A percentile compares a stretch with the other conserved stretches of the same genome.
These are phyloP conservation scores for Ariolimax columbianus DNA, from an alignment of 2,888 invertebrate genomes.

Conservation along the genomic window DNA sequence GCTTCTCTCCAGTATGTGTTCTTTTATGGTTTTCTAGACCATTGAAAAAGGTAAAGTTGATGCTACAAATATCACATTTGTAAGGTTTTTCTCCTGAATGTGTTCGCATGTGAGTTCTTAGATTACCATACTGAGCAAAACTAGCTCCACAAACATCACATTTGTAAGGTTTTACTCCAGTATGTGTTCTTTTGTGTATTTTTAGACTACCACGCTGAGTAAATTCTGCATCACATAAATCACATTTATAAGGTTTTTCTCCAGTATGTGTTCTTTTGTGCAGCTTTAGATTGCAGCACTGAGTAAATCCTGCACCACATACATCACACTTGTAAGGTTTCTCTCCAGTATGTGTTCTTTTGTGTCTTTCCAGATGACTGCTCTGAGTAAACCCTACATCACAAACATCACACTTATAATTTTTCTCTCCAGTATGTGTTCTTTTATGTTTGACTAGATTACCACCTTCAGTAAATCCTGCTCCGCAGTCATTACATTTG, in stretches of 20 bases:
- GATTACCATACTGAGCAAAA: background rate
- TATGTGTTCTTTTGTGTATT: background rate
- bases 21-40: background rate
- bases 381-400: background rate
- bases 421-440: conserved; percentile 1
- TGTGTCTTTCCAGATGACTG: background rate
- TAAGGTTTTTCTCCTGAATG: background rate
- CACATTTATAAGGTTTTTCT: background rate
- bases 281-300: background rate
- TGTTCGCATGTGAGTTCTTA: background rate
- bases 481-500: background rate
- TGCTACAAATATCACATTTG: background rate
- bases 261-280: background rate
- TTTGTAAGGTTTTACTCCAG: conserved; percentile 7
- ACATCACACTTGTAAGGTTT: background rate
- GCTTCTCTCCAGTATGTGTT: background rate
- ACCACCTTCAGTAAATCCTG: background rate
- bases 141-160: background rate
- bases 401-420: background rate
- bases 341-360: background rate
- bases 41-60: background rate
- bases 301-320: background rate
- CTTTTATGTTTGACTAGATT: background rate
- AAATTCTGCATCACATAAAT: background rate
- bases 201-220: background rate